Base-by-base conservation (phyloP, 2,888 invertebrate species). In the Thelaira solivaga region DNA sequence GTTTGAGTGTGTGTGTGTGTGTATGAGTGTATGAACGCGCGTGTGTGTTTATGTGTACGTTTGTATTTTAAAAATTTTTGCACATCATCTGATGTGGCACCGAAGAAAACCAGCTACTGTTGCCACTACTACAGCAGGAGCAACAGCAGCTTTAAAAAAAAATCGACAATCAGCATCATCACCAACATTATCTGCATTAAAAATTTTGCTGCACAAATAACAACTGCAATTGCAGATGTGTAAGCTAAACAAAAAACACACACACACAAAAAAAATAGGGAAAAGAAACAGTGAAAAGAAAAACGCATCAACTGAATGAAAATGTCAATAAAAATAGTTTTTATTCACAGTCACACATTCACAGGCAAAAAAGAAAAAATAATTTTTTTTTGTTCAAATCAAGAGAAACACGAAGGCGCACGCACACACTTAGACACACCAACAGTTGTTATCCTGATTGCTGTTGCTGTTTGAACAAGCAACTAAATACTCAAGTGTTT, bases 261-360 rank as follows among this genome's bases (percentile, higher is more conserved):
- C 16, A 13, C 34, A 20, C 26, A 20, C 18, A 16, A 26, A 36
- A n/a, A n/a, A n/a, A n/a, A n/a, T n/a, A n/a, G n/a, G n/a, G n/a
- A n/a, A n/a, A n/a, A n/a, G n/a, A n/a, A n/a, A n/a, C n/a, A n/a
- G n/a, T n/a, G n/a, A n/a, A n/a, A n/a, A n/a, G n/a, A n/a, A n/a
- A n/a, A n/a, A n/a, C n/a, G n/a, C n/a, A n/a, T n/a, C n/a, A n/a
- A 45, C 20, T 6, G 20, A 53, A 55, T 55, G 34, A 72, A 72
- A 72, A 62, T 72, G 62, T 62, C 62, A 62, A 62, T 62, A 53
- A 62, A 71, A 62, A 62, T 59, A n/a, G 51, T 51, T 59, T 59
- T 74, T 51, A 43, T 59, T 59, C 26, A 11, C 59, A 64, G 2
- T 1, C 31, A 61, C 7, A 36, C 20, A 29, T 24, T 59, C 20